These are phyloP conservation scores for Scrobipalpa atriplicella DNA, from an alignment of 2,888 invertebrate species.

Conservation along the genomic window DNA sequence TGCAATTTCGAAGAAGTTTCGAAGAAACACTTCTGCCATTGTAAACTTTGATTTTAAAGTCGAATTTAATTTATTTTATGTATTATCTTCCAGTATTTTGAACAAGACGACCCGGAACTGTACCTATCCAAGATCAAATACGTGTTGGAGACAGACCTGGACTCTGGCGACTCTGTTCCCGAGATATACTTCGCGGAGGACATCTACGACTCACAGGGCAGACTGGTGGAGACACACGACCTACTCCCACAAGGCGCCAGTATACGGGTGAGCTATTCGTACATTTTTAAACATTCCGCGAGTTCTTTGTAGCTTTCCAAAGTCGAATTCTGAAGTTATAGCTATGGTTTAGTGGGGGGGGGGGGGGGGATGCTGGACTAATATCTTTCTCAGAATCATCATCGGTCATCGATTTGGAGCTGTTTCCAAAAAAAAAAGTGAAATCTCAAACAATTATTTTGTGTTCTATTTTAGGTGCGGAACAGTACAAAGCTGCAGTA, in stretches of 20 bases:
- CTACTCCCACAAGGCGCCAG: conserved; percentile 92
- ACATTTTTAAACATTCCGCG: background rate
- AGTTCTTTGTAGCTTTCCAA: too few relatives aligned
- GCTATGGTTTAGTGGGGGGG: too few relatives aligned
- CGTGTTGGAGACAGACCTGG: conserved; percentile 94
- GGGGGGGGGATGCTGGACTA: too few relatives aligned
- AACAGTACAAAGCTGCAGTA: conserved; percentile 91
- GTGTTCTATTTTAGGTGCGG: conserved; percentile 84
- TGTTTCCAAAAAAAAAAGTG: too few relatives aligned
- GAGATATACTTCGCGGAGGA: conserved; percentile 96
- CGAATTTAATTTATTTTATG: background rate
- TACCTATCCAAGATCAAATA: conserved; percentile 97
- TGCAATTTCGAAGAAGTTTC: too few relatives aligned
- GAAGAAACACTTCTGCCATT: too few relatives aligned
- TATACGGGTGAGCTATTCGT: conserved; percentile 62
- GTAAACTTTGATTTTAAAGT: background rate
- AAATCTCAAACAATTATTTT: too few relatives aligned
- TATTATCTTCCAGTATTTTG: conserved; percentile 92
- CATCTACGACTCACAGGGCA: conserved; percentile 90
- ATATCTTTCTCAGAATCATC: too few relatives aligned
- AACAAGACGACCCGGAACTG: conserved; percentile 97
- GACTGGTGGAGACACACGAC: conserved; percentile 90
- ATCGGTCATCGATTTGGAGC: too few relatives aligned
- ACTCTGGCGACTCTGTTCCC: conserved; percentile 85
- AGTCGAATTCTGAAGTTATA: too few relatives aligned